Conservation (phyloP, 2,797 vertebrate genomes). For the Peromyscus aztecus region DNA sequence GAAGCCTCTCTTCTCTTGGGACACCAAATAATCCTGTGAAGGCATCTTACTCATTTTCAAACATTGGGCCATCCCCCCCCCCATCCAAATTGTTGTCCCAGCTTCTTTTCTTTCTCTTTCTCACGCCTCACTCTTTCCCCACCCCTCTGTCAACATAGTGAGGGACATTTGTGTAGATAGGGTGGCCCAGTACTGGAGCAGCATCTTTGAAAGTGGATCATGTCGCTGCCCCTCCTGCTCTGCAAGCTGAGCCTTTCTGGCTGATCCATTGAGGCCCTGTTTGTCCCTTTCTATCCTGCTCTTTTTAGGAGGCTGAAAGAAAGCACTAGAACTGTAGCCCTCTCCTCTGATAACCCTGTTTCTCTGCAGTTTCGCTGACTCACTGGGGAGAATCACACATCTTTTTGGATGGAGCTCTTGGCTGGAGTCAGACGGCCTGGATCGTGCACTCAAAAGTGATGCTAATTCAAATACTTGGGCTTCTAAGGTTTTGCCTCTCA, state of each 20-base stretch:
- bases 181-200: background rate
- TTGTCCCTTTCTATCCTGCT: conserved; percentile 54
- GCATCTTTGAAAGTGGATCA: conserved; percentile 61
- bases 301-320: conserved; percentile 64
- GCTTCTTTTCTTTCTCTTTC: conserved; percentile 1
- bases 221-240: background rate
- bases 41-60: conserved; percentile 44
- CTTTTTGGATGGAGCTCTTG: conserved; percentile 80
- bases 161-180: conserved; percentile 36
- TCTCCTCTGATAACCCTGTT: conserved; percentile 80
- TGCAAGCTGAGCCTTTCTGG: conserved; percentile 35
- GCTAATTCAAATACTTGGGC: conserved; percentile 65
- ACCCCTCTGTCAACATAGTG: background rate
- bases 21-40: conserved; percentile 20
- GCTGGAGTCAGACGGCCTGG: conserved; percentile 67
- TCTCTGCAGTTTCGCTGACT: conserved; percentile 74
- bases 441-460: conserved; percentile 57
- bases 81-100: background rate
- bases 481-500: conserved; percentile 38
- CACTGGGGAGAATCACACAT: conserved; percentile 81
- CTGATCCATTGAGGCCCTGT: background rate
- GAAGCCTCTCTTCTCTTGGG: background rate
- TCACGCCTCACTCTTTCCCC: background rate
- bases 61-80: background rate
- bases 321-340: conserved; percentile 47